phyloP scores from a whole-genome alignment of 2,113 vertebrate species.

The Cranoglanis bouderius region DNA sequence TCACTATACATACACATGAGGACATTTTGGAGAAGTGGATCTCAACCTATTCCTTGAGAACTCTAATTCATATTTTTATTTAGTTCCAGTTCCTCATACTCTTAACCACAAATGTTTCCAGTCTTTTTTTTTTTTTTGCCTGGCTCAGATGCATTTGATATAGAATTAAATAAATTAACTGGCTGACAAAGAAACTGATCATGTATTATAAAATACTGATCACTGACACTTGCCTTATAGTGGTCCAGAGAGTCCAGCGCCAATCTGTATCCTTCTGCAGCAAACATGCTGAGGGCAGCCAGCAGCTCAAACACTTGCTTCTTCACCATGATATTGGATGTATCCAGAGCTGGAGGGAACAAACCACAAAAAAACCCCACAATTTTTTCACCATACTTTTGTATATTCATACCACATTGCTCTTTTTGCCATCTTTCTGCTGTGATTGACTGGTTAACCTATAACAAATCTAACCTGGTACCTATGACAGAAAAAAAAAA shows the following conservation, averaged over 20 bases:
- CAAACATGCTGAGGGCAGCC: slow-evolving; percentile 93
- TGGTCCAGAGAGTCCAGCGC: slow-evolving; percentile 92
- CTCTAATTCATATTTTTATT: neutral
- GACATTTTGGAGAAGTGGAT: neutral
- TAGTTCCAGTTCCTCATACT: neutral
- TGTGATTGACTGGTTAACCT: neutral
- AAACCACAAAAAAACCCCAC: slow-evolving; percentile 36
- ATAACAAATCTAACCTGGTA: slow-evolving; percentile 56
- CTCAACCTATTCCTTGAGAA: neutral
- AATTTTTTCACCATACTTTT: neutral
- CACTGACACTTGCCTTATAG: slow-evolving; percentile 83
- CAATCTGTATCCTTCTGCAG: slow-evolving; percentile 82
- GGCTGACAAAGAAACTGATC: neutral
- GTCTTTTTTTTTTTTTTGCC: neutral
- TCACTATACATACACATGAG: neutral
- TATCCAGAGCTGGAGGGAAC: slow-evolving; percentile 85
- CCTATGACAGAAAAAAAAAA: slow-evolving; percentile 44
- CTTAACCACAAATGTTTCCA: neutral
- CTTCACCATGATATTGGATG: slow-evolving; percentile 96
- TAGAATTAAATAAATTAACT: neutral
- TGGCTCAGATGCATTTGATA: neutral
- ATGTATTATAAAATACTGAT: neutral
- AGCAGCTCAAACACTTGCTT: slow-evolving; percentile 97
- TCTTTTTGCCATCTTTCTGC: neutral
- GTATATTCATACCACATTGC: neutral